Evolutionary conservation across 92 coral and sea anemone species (phyloP), one percentile per base, ranked within the genome.

Genomic region (Nematostella vectensis): DNA sequence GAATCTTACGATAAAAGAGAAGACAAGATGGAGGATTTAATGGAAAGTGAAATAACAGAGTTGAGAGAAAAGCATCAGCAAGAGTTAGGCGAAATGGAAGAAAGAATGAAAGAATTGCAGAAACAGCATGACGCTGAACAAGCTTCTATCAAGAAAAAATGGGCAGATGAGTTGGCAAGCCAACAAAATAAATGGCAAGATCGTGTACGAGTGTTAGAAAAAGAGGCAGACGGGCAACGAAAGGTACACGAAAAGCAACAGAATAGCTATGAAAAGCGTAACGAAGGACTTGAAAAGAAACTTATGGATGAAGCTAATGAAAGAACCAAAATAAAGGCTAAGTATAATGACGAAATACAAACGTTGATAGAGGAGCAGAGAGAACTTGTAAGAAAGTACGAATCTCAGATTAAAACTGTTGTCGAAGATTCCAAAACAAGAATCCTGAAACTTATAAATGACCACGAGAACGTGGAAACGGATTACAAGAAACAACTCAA

Each of bases 11-110:
- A 64, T 24, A 76, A 78, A 15, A 59, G 29, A 22, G 85, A 78
- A 38, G 76, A 71, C 31, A 55, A 54, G n/a, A 44, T 65, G 23
- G 85, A 72, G 18, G 71, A 47, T 18, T 62, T 38, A 25, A 65
- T 78, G 3, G 80, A 79, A 57, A 44, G 48, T 20, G 87, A 68
- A 51, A 80, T 54, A 44, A 59, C 68, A 69, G 82, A 75, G 26
- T 26, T 75, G 25, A 31, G 60, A 19, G 31, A 37, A 19, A 75
- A 47, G 48, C 62, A 75, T 37, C 66, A 75, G 50, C 68, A 55
- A 29, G 62, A 48, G 31, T 24, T 80, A 1, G 38, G 38, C 24
- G 77, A 69, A 22, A 58, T 47, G 27, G 66, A 58, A 37, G 38
- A 25, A 1, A 30, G 48, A 44, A 51, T 65, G 22, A 59, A 59